A percentile compares a stretch with the other conserved stretches of the same genome.
Conservation (phyloP, 35 echinoderm and acorn worm genomes). For the Ptychodera flava region DNA sequence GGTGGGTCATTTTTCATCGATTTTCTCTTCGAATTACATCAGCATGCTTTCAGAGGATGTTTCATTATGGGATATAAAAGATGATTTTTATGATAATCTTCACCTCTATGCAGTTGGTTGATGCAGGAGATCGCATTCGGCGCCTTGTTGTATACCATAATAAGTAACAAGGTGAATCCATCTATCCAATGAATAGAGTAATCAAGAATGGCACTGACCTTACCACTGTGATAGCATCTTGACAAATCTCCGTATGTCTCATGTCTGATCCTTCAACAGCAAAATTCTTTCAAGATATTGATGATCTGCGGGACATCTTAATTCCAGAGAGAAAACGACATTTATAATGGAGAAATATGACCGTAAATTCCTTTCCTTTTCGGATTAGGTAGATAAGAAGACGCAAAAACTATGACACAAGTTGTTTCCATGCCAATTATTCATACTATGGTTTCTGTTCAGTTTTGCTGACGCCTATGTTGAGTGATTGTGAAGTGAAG, state of each 20-base stretch:
- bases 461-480: too few relatives aligned
- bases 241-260: background rate
- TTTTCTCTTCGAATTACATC: background rate
- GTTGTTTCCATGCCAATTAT: too few relatives aligned
- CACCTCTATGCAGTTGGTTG: background rate
- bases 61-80: background rate
- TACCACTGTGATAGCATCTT: background rate
- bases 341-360: too few relatives aligned
- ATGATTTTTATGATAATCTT: background rate
- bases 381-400: too few relatives aligned
- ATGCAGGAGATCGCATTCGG: background rate
- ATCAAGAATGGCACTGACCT: background rate
- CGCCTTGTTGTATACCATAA: background rate
- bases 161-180: background rate
- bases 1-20: background rate
- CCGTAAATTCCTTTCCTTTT: too few relatives aligned
- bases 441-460: too few relatives aligned
- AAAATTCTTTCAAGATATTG: too few relatives aligned
- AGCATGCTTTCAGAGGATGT: background rate
- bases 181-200: background rate
- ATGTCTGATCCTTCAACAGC: background rate
- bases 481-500: too few relatives aligned
- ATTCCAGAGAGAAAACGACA: too few relatives aligned
- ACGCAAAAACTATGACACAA: too few relatives aligned
- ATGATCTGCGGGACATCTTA: too few relatives aligned